Evolutionary conservation across 2,113 vertebrate species (phyloP).

Genomic region (Centropus unirufus): DNA sequence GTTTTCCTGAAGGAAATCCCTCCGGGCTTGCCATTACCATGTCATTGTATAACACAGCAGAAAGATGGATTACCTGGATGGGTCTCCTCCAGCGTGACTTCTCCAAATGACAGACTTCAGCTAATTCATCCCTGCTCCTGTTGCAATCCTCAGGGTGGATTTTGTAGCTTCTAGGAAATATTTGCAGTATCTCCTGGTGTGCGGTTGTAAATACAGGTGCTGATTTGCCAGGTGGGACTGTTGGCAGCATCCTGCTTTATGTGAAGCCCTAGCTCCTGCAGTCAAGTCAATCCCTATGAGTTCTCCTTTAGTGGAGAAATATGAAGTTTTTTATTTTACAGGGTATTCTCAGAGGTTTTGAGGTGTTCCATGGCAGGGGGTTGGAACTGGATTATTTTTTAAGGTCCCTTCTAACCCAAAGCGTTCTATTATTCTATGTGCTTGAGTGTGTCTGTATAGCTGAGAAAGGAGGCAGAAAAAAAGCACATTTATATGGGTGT

Average conservation of each 20-base stretch:
- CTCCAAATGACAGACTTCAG: slow-evolving; percentile 17
- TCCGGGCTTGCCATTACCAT: slow-evolving; percentile 35
- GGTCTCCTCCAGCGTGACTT: slow-evolving; percentile 36
- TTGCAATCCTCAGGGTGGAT: not conserved
- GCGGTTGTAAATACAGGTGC: not conserved
- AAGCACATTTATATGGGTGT: not conserved
- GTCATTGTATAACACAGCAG: slow-evolving; percentile 19
- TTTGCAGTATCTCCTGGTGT: not conserved
- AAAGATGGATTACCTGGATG: slow-evolving; percentile 50
- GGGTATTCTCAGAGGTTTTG: not conserved
- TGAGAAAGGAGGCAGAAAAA: not conserved
- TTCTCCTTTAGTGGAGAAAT: not conserved
- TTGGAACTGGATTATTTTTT: no score
- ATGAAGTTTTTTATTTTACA: not conserved
- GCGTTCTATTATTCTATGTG: no score
- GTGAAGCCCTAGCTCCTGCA: not conserved
- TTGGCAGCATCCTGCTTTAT: not conserved
- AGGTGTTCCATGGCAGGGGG: not conserved
- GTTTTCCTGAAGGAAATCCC: slow-evolving; percentile 59
- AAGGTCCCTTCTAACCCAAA: no score
- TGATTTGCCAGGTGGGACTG: slow-evolving; percentile 1
- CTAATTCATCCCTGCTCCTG: not conserved
- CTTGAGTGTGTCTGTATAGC: not conserved
- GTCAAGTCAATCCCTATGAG: not conserved
- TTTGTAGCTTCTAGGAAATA: slow-evolving; percentile 16